A percentile compares a stretch with the other conserved stretches of the same genome.
Conservation (phyloP, 2,888 invertebrate genomes). For the Thecophora atra region DNA sequence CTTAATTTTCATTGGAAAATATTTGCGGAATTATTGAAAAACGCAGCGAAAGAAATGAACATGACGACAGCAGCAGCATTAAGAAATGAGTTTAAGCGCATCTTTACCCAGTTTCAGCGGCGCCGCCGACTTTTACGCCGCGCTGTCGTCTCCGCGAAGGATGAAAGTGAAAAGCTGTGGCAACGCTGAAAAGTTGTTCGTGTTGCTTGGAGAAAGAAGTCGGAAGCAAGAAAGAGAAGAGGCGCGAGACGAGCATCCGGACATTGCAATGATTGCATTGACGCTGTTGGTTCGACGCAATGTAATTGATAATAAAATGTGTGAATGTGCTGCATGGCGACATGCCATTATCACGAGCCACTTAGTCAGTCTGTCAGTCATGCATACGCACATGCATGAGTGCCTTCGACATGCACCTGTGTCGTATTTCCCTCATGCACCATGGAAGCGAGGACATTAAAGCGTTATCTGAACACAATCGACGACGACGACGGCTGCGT, state of each 20-base stretch:
- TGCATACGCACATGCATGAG: too few relatives aligned
- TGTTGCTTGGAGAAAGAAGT: too few relatives aligned
- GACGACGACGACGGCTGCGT: not conserved
- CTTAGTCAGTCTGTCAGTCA: not conserved
- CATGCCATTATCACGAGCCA: not conserved
- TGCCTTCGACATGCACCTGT: too few relatives aligned
- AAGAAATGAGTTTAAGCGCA: slow-evolving; percentile 30
- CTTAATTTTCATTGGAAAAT: slow-evolving; percentile 7
- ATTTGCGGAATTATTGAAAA: not conserved
- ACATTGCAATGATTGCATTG: not conserved
- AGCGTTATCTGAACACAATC: not conserved
- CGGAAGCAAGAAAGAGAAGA: too few relatives aligned
- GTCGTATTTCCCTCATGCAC: not conserved
- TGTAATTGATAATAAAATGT: not conserved
- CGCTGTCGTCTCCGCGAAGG: not conserved
- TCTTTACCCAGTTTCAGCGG: slow-evolving; percentile 30
- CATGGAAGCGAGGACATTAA: not conserved
- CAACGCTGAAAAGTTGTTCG: not conserved
- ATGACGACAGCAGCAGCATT: too few relatives aligned
- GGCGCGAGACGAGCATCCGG: not conserved
- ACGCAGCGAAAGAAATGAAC: not conserved
- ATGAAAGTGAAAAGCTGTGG: slow-evolving; percentile 19
- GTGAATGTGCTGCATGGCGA: not conserved
- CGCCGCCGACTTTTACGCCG: not conserved
- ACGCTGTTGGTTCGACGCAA: not conserved